Evolutionary conservation across 2,888 invertebrate species (phyloP), one percentile per base, ranked within the genome.

Genomic region (Dermolepida albohirtum): DNA sequence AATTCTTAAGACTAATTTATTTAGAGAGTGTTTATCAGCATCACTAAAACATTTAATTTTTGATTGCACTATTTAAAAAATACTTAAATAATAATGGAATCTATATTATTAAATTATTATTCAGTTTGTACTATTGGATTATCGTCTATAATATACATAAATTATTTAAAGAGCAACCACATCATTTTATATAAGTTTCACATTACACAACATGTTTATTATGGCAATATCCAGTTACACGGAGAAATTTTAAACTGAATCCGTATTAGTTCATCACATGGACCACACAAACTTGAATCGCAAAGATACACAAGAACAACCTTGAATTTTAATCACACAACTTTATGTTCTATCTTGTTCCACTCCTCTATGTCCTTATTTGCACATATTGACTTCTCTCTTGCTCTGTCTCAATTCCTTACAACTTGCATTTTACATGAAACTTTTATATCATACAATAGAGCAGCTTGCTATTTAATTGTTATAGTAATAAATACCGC

Each of bases 251-350:
- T 66, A 66, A 66, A 66, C 66, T 59, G 66, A 66, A 66, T 59
- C 66, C 66, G 49, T 66, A 55, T 55, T 63, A 66, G 59, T 66
- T 66, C 51, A 66, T 66, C 65, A 55, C 52, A 59, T 63, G 69
- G 67, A 67, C 70, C 67, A 69, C 69, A 73, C 70, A 69, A 70
- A 70, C 67, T 68, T 54, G 66, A 68, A 64, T 71, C 71, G 55
- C 54, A 63, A 66, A 70, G 59, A 59, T 63, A 69, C 27, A 62
- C 66, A 66, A 66, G 59, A 66, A 59, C 55, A 74, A 71, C 73
- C 74, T 74, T 74, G 73, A 74, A 74, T 74, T 73, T 73, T 71
- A 73, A 74, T 73, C 71, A 70, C 71, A 73, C 68, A 71, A 70
- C 67, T 68, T 64, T 68, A 63, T 65, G 59, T 63, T 66, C 68